A percentile compares a stretch with the other conserved stretches of the same genome.
phyloP scores from a whole-genome alignment of 1,140 invertebrate species.

The Brachionus angularis region DNA sequence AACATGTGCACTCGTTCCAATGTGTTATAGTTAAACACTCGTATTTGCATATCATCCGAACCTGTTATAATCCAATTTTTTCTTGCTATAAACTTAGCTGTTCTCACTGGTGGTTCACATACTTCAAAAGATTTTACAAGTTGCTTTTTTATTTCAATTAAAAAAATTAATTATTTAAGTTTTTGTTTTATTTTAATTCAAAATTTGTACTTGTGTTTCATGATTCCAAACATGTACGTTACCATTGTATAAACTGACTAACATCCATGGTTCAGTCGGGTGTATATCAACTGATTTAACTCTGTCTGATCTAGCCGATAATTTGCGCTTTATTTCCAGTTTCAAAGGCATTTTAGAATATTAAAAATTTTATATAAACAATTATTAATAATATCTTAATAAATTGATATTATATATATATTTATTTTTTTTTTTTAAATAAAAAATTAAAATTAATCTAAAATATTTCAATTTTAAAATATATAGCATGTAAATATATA shows the following conservation, averaged over 20 bases:
- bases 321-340: slow-evolving; percentile 92
- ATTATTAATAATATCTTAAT: too few relatives aligned
- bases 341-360: slow-evolving; percentile 68
- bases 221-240: slow-evolving; percentile 99
- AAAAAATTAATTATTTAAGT: background rate
- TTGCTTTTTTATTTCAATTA: slow-evolving; percentile 63
- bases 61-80: slow-evolving; percentile 99
- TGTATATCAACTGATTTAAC: slow-evolving; percentile 97
- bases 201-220: slow-evolving; percentile 70
- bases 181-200: background rate
- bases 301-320: slow-evolving; percentile 91
- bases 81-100: slow-evolving; percentile 87
- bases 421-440: too few relatives aligned
- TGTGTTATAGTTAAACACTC: slow-evolving; percentile 98
- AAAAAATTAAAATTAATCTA: too few relatives aligned
- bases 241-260: slow-evolving; percentile 94
- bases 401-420: too few relatives aligned
- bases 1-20: slow-evolving; percentile 88
- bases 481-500: slow-evolving; percentile 38
- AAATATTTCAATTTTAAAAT: too few relatives aligned
- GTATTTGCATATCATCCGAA: slow-evolving; percentile 72
- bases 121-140: slow-evolving; percentile 90
- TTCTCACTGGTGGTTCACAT: slow-evolving; percentile 84
- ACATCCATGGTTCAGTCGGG: slow-evolving; percentile 94
- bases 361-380: too few relatives aligned